Evolutionary conservation across 2,797 vertebrate species (phyloP), one percentile per base, ranked within the genome.

Genomic region (Oreonectes daqikongensis): DNA sequence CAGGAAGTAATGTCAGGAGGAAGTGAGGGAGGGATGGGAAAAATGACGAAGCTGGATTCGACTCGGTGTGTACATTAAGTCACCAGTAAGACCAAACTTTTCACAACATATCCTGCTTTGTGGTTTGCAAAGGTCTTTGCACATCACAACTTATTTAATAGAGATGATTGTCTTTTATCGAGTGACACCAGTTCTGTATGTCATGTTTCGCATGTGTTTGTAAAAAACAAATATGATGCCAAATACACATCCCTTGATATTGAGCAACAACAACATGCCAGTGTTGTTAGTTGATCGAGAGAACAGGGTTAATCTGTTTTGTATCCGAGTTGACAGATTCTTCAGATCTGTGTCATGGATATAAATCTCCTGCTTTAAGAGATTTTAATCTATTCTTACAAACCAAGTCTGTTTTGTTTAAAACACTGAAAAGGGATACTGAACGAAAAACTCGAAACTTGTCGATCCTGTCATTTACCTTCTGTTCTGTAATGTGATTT

Each of bases 281-380:
- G 15, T 60, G 26, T 66, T 66, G 70, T 38, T 24, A 44, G 24
- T 44, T 30, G 57, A 48, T 61, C 22, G 10, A 65, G 50, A n/a
- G 2, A 66, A 30, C 32, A 42, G 63, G 14, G 52, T 46, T 59
- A 59, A 75, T 60, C 64, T 59, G 15, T 24, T 71, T 42, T 46
- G 44, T n/a, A 2, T 44, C 22, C 17, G 40, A 60, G 28, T n/a
- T 5, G 42, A 38, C 53, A 76, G 74, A 76, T 69, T n/a, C 20
- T 69, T 69, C 53, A 69, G 53, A 38, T 57, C 22, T 57, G 50
- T 75, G 52, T 67, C 38, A 57, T 57, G 14, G 42, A 48, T 46
- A 30, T 67, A 52, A 38, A 26, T 46, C 59, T 32, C 57, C 55
- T 60, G 17, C n/a, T 26, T 59, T 59, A 6, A 60, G 28, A 60